A percentile compares a stretch with the other conserved stretches of the same genome.
Evolutionary conservation across 2,888 invertebrate species (phyloP).

Genomic region (Stenchaetothrips biformis): DNA sequence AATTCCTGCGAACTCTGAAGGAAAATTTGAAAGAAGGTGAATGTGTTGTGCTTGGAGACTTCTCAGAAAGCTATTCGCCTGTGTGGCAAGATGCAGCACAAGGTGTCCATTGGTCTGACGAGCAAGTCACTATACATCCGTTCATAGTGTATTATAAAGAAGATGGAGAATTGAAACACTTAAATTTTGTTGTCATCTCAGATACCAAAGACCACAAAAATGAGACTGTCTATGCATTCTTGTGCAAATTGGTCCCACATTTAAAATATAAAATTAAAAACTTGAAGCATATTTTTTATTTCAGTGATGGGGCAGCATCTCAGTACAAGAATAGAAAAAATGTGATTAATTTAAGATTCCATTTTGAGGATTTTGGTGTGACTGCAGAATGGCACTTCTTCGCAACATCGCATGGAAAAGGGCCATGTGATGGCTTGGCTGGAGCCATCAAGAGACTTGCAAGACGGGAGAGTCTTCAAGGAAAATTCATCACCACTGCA

Average conservation of each 20-base stretch:
- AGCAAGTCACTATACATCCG: slow-evolving; percentile 30
- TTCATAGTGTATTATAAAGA: slow-evolving; percentile 28
- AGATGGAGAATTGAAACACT: slow-evolving; percentile 10
- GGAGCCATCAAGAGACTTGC: too few relatives aligned
- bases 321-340: neutral
- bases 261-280: neutral
- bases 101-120: slow-evolving; percentile 29
- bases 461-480: too few relatives aligned
- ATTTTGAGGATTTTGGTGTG: too few relatives aligned
- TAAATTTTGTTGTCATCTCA: slow-evolving; percentile 26
- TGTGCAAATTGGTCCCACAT: neutral
- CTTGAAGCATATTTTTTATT: neutral
- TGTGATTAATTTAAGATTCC: neutral
- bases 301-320: neutral
- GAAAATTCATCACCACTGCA: too few relatives aligned
- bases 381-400: too few relatives aligned
- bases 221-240: slow-evolving; percentile 26
- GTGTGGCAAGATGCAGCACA: slow-evolving; percentile 30
- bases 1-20: slow-evolving; percentile 25
- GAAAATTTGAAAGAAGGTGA: slow-evolving; percentile 28
- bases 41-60: slow-evolving; percentile 29
- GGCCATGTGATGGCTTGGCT: too few relatives aligned
- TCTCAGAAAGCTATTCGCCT: slow-evolving; percentile 29
- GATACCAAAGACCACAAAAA: slow-evolving; percentile 27
- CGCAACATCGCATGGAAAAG: too few relatives aligned